Percentiles rank a stretch among this genome's conserved stretches.
Conservation (phyloP, 1,140 invertebrate species). For the Eueides isabella region DNA sequence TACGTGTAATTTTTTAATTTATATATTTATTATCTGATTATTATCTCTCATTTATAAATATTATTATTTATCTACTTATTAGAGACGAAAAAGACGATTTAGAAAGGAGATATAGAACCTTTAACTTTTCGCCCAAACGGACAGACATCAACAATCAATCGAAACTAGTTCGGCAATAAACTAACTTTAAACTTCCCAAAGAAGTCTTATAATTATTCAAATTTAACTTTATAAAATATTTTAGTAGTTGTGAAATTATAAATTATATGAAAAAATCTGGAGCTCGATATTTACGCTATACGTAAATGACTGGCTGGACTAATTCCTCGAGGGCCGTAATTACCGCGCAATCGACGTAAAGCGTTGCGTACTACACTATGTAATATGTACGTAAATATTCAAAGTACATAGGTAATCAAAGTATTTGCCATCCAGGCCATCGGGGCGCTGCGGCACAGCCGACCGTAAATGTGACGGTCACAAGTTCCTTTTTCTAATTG, state of each 20-base stretch:
- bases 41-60: too few relatives aligned
- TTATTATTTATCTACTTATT: too few relatives aligned
- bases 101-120: too few relatives aligned
- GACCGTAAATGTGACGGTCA: not conserved
- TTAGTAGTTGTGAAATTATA: not conserved
- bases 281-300: not conserved
- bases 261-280: not conserved
- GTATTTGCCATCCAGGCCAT: not conserved
- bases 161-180: too few relatives aligned
- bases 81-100: too few relatives aligned
- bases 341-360: not conserved
- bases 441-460: not conserved
- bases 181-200: too few relatives aligned
- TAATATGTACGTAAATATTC: not conserved
- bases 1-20: too few relatives aligned
- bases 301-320: not conserved
- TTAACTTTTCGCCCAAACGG: too few relatives aligned
- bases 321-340: slow-evolving; percentile 1
- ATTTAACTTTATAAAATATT: too few relatives aligned
- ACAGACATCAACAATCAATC: too few relatives aligned
- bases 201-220: too few relatives aligned
- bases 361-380: not conserved
- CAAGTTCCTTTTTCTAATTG: not conserved
- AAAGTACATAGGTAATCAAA: not conserved
- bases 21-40: too few relatives aligned